A percentile compares a stretch with the other conserved stretches of the same genome.
phyloP scores from a whole-genome alignment of 2,888 invertebrate species.

The Drosophila aldrichi region DNA sequence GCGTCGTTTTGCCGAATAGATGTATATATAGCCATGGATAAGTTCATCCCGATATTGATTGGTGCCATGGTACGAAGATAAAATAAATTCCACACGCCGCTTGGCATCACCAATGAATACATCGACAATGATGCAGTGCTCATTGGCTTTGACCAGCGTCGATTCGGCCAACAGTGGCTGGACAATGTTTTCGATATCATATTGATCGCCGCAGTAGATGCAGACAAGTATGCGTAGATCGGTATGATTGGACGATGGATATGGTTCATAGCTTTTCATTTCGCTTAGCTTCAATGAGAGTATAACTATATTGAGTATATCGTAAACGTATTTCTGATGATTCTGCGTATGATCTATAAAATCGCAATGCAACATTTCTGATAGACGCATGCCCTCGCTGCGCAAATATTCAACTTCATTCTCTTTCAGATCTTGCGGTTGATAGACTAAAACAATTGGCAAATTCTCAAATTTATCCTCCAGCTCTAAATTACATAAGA shows the following conservation, averaged over 20 bases:
- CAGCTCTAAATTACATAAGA: slow-evolving; percentile 94
- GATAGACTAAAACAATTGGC: slow-evolving; percentile 95
- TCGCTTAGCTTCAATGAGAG: slow-evolving; percentile 84
- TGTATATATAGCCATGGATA: slow-evolving; percentile 97
- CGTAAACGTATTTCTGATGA: slow-evolving; percentile 85
- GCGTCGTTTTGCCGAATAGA: slow-evolving; percentile 97
- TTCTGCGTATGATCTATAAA: slow-evolving; percentile 85
- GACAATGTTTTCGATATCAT: slow-evolving; percentile 94
- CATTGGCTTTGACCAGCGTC: slow-evolving; percentile 89
- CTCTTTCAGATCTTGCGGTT: slow-evolving; percentile 93
- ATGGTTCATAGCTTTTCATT: slow-evolving; percentile 84
- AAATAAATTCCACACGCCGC: slow-evolving; percentile 94
- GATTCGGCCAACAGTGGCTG: slow-evolving; percentile 93
- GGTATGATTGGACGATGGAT: slow-evolving; percentile 84
- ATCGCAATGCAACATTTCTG: slow-evolving; percentile 89
- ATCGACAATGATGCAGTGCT: slow-evolving; percentile 95
- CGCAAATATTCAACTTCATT: slow-evolving; percentile 93
- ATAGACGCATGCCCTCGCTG: slow-evolving; percentile 95
- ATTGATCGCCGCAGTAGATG: slow-evolving; percentile 98
- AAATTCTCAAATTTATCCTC: slow-evolving; percentile 95
- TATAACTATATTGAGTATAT: slow-evolving; percentile 85
- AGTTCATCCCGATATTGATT: slow-evolving; percentile 96
- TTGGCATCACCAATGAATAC: slow-evolving; percentile 96
- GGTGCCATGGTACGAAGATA: slow-evolving; percentile 97
- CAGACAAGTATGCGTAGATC: slow-evolving; percentile 94